A percentile compares a stretch with the other conserved stretches of the same genome.
Conservation (phyloP, 2,113 vertebrate genomes). For the Haemorhous mexicanus region DNA sequence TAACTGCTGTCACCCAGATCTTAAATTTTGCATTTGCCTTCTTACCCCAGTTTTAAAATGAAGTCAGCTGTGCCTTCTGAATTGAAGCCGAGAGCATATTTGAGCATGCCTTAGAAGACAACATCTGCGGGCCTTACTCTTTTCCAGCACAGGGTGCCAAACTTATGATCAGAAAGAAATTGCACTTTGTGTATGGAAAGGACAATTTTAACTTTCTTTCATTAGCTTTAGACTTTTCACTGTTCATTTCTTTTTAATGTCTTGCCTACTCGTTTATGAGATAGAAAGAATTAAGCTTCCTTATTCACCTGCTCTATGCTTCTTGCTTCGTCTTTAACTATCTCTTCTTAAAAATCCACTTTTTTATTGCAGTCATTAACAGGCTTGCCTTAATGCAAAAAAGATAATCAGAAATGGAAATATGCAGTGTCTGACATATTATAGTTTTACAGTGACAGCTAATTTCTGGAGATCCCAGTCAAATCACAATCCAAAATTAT, state of each 20-base stretch:
- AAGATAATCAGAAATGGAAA: neutral
- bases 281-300: neutral
- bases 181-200: neutral
- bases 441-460: neutral
- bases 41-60: neutral
- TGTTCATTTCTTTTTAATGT: neutral
- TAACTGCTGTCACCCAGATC: neutral
- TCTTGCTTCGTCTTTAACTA: neutral
- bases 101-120: constrained; percentile 7
- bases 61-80: neutral
- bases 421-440: neutral
- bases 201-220: neutral
- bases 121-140: neutral
- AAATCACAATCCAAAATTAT: neutral
- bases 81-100: constrained; percentile 9
- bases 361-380: neutral
- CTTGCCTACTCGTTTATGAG: neutral
- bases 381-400: neutral
- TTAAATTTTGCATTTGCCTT: neutral
- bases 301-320: neutral
- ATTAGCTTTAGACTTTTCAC: neutral
- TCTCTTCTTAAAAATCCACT: neutral
- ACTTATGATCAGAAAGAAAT: neutral
- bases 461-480: neutral
- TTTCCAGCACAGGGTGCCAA: neutral